Percentiles rank a stretch among this genome's conserved stretches.
Conservation (phyloP, 2,888 invertebrate genomes). For the Drosophila pegasa region DNA sequence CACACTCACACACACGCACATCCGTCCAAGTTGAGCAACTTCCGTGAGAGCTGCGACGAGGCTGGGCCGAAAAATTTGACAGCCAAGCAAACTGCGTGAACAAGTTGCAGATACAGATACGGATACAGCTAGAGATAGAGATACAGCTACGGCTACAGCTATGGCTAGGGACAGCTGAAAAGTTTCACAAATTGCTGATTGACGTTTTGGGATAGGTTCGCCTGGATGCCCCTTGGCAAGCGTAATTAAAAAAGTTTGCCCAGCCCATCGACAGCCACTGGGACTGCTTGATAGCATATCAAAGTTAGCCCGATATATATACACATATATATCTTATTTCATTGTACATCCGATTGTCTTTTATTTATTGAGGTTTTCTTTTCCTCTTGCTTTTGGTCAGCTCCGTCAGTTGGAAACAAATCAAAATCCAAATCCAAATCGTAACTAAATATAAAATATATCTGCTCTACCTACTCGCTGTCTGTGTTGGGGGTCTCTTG, state of each 20-base stretch:
- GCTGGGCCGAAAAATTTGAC: slow-evolving; percentile 49
- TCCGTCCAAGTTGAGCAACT: slow-evolving; percentile 40
- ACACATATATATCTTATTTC: slow-evolving; percentile 23
- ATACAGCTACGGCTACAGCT: slow-evolving; percentile 11
- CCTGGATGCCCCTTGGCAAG: slow-evolving; percentile 37
- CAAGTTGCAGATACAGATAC: slow-evolving; percentile 9
- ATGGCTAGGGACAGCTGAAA: slow-evolving; percentile 42
- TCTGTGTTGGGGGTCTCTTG: slow-evolving; percentile 37
- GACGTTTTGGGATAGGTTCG: slow-evolving; percentile 47
- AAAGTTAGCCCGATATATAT: slow-evolving; percentile 32
- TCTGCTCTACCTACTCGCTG: slow-evolving; percentile 73
- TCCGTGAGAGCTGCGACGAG: slow-evolving; percentile 47
- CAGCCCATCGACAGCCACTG: slow-evolving; percentile 19
- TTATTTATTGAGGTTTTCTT: slow-evolving; percentile 41
- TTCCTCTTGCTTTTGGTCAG: slow-evolving; percentile 44
- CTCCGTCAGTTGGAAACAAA: slow-evolving; percentile 58
- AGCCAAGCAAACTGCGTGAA: slow-evolving; percentile 41
- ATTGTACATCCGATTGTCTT: slow-evolving; percentile 65
- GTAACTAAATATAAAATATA: slow-evolving; percentile 63
- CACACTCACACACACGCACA: slow-evolving; percentile 13
- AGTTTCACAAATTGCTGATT: slow-evolving; percentile 67
- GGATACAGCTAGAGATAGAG: slow-evolving; percentile 15
- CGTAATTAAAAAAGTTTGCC: slow-evolving; percentile 77
- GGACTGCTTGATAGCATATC: slow-evolving; percentile 40
- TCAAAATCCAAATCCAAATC: slow-evolving; percentile 56